Conservation (phyloP, 2,797 vertebrate species). For the Cheirogaleus major region DNA sequence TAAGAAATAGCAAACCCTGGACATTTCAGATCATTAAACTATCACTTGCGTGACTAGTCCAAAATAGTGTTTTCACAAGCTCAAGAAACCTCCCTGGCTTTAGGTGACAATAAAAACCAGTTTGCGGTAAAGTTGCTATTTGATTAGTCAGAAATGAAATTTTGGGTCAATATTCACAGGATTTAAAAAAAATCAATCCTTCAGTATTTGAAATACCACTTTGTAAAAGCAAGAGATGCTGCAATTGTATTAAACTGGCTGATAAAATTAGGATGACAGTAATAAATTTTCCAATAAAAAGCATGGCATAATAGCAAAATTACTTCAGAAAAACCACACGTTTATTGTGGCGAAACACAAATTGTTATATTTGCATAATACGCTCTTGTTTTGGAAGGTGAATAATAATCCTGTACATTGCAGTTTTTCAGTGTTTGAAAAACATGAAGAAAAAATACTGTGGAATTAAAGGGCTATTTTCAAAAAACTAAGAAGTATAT, state of each 20-base stretch:
- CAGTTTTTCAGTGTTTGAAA: background rate
- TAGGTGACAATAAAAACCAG: background rate
- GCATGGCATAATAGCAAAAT: background rate
- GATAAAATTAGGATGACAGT: background rate
- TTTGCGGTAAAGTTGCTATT: background rate
- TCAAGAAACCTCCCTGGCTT: background rate
- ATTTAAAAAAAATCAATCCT: background rate
- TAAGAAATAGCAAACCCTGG: background rate
- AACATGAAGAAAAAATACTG: background rate
- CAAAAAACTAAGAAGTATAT: background rate
- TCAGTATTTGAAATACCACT: background rate
- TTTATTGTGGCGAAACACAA: background rate
- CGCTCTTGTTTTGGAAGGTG: background rate
- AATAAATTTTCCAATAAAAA: background rate
- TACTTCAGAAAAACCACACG: background rate
- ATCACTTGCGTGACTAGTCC: background rate
- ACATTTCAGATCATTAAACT: background rate
- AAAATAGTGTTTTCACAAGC: background rate
- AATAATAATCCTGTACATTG: background rate
- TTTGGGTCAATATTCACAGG: background rate
- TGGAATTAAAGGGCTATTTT: background rate
- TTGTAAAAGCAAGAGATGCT: background rate
- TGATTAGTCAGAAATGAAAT: background rate
- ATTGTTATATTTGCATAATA: background rate
- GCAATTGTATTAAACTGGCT: background rate